A percentile compares a stretch with the other conserved stretches of the same genome.
phyloP scores from a whole-genome alignment of 2,888 invertebrate species.

The Lobophora halterata region DNA sequence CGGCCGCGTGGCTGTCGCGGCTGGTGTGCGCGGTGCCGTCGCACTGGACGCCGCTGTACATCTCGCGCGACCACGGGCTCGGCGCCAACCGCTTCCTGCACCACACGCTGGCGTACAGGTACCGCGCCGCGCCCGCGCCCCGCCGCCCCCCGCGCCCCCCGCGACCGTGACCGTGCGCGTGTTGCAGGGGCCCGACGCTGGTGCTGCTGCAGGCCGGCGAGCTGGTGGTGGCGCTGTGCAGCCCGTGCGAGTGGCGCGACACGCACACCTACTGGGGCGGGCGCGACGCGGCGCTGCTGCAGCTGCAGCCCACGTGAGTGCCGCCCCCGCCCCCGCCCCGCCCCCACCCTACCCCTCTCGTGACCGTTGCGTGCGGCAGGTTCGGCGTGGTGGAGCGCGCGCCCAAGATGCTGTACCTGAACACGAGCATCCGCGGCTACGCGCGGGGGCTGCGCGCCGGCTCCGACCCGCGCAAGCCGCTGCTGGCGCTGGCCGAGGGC shows the following conservation, averaged over 20 bases:
- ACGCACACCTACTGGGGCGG: conserved; percentile 92
- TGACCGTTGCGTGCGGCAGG: conserved; percentile 33
- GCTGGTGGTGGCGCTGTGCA: conserved; percentile 87
- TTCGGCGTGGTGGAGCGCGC: conserved; percentile 69
- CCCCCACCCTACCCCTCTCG: not conserved
- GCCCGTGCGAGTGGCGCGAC: conserved; percentile 92
- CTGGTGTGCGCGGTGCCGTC: conserved; percentile 85
- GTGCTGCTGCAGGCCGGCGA: conserved; percentile 81
- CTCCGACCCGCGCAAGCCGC: conserved; percentile 87
- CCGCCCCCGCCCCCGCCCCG: not conserved
- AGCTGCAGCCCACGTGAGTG: conserved; percentile 86
- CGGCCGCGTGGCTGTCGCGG: conserved; percentile 82
- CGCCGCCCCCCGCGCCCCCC: conserved; percentile 17
- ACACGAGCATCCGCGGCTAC: conserved; percentile 90
- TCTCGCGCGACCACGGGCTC: conserved; percentile 91
- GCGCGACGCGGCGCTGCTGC: conserved; percentile 88
- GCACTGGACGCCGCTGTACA: conserved; percentile 93
- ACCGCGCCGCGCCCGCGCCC: not conserved
- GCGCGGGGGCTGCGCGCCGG: conserved; percentile 92
- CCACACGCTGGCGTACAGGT: conserved; percentile 89
- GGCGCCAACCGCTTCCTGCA: conserved; percentile 93
- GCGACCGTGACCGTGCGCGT: conserved; percentile 48
- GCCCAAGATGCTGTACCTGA: conserved; percentile 90
- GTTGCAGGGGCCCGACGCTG: conserved; percentile 82
- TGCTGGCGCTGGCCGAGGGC: conserved; percentile 86